A percentile compares a stretch with the other conserved stretches of the same genome.
phyloP scores from a whole-genome alignment of 2,113 vertebrate genomes.

The Eidolon helvum region DNA sequence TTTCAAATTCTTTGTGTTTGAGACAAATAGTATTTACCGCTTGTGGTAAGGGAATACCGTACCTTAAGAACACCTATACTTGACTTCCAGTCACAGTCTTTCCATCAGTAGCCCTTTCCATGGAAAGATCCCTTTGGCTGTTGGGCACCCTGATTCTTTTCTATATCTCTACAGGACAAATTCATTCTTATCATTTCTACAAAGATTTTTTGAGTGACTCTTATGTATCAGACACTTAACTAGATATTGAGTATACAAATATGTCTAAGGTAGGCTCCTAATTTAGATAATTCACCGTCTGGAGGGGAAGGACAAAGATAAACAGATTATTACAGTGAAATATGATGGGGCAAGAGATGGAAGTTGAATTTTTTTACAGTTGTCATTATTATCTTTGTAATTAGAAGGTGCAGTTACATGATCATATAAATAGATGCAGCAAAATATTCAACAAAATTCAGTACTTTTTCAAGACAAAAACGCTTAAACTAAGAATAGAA shows the following conservation, averaged over 20 bases:
- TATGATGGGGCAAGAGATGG: background rate
- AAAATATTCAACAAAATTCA: slow-evolving; percentile 25
- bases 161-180: background rate
- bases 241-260: background rate
- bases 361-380: slow-evolving; percentile 25
- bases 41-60: background rate
- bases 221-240: background rate
- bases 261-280: background rate
- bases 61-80: background rate
- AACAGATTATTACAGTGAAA: slow-evolving; percentile 24
- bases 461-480: background rate
- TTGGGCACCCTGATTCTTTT: background rate
- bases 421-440: background rate
- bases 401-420: background rate
- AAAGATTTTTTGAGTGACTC: slow-evolving; percentile 1
- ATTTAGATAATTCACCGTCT: background rate
- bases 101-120: background rate
- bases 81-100: background rate
- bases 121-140: background rate
- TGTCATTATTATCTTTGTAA: background rate
- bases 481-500: background rate
- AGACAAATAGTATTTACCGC: background rate
- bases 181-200: background rate
- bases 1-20: slow-evolving; percentile 23
- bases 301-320: background rate